Conservation (phyloP, 1,140 invertebrate genomes). For the Lepidurus apus region DNA sequence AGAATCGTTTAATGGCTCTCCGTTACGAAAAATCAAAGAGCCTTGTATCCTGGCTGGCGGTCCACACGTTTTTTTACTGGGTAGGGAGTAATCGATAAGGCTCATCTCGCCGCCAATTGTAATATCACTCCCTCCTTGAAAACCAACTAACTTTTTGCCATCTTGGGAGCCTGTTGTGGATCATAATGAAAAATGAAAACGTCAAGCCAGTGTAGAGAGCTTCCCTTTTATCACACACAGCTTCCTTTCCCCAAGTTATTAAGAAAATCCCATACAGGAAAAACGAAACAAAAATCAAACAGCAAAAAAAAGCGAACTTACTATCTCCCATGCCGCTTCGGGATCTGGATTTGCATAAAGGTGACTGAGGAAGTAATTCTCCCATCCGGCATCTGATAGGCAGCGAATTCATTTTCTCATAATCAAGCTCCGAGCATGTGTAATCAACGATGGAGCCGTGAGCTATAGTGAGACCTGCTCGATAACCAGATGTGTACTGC, state of each 20-base stretch:
- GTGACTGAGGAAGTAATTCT: conserved; percentile 53
- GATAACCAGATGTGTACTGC: conserved; percentile 66
- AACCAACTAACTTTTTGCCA: conserved; percentile 32
- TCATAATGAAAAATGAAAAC: conserved; percentile 20
- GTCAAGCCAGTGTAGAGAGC: neutral
- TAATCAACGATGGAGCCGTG: conserved; percentile 59
- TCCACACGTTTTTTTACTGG: conserved; percentile 50
- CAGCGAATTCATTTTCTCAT: conserved; percentile 47
- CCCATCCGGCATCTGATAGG: conserved; percentile 63
- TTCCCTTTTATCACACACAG: neutral
- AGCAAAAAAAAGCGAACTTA: neutral
- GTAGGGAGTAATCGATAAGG: conserved; percentile 32
- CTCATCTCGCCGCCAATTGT: conserved; percentile 55
- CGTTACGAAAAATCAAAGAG: conserved; percentile 59
- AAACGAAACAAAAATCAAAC: neutral
- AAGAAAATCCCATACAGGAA: neutral
- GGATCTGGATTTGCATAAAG: conserved; percentile 47
- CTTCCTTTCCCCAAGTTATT: neutral
- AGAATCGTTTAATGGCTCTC: conserved; percentile 47
- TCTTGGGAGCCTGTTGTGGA: conserved; percentile 17
- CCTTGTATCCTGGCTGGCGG: conserved; percentile 62
- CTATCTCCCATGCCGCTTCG: neutral
- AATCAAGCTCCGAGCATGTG: conserved; percentile 53
- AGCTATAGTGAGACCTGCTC: conserved; percentile 67
- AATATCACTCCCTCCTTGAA: conserved; percentile 56